These are phyloP conservation scores for Pygmarrhopalites habei DNA, from an alignment of 1,140 invertebrate species.

Conservation along the genomic window DNA sequence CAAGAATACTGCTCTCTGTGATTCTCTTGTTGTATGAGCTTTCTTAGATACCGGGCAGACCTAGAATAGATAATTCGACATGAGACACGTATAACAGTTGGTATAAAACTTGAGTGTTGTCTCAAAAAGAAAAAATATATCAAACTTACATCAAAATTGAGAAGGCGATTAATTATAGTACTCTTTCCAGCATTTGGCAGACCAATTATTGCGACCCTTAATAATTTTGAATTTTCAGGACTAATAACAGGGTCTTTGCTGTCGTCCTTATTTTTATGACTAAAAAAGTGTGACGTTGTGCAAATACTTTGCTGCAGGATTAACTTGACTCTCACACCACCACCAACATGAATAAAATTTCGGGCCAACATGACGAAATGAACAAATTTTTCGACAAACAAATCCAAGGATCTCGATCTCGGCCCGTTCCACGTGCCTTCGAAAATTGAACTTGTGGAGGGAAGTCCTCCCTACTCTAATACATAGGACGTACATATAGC, in stretches of 20 bases:
- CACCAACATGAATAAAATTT: neutral
- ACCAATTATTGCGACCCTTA: constrained; percentile 82
- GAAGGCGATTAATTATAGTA: constrained; percentile 79
- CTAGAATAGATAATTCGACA: constrained; percentile 51
- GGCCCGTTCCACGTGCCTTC: too few relatives aligned
- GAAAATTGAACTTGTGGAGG: too few relatives aligned
- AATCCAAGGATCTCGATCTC: too few relatives aligned
- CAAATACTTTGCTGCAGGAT: too few relatives aligned
- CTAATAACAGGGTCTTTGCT: neutral
- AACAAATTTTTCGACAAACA: too few relatives aligned
- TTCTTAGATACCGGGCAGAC: constrained; percentile 79
- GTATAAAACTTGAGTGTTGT: constrained; percentile 6
- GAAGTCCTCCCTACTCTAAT: too few relatives aligned
- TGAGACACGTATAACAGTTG: constrained; percentile 2
- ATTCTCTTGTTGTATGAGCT: constrained; percentile 77
- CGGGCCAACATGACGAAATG: too few relatives aligned
- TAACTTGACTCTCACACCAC: neutral
- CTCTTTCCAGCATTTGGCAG: constrained; percentile 90
- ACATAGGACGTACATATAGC: too few relatives aligned
- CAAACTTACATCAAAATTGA: constrained; percentile 62
- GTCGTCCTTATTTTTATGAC: neutral
- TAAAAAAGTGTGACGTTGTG: too few relatives aligned
- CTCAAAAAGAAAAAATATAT: too few relatives aligned
- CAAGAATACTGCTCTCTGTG: constrained; percentile 62
- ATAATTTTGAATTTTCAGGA: constrained; percentile 45